Evolutionary conservation across 2,113 vertebrate species (phyloP).

Genomic region (Rutilus rutilus): DNA sequence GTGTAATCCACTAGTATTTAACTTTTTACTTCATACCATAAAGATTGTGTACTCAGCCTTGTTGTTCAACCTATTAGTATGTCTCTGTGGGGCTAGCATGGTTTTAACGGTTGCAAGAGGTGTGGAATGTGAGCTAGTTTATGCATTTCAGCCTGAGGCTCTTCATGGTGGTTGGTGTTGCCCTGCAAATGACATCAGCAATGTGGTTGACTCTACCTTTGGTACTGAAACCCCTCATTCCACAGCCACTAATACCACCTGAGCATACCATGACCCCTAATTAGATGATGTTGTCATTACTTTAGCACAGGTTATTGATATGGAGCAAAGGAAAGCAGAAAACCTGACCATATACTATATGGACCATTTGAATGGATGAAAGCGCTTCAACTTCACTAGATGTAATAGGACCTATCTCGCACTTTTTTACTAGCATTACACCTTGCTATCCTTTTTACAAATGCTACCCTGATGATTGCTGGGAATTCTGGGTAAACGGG

Average conservation of each 20-base stretch:
- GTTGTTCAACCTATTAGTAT: background rate
- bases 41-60: background rate
- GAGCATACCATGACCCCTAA: constrained; percentile 48
- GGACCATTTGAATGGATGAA: constrained; percentile 72
- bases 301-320: constrained; percentile 74
- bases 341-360: constrained; percentile 73
- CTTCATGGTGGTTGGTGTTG: background rate
- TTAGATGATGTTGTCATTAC: constrained; percentile 71
- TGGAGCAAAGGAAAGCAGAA: constrained; percentile 66
- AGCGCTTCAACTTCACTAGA: constrained; percentile 62
- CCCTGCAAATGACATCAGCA: constrained; percentile 11
- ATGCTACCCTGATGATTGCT: constrained; percentile 49
- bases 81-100: background rate
- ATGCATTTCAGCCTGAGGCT: background rate
- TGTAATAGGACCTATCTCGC: constrained; percentile 69
- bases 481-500: constrained; percentile 64
- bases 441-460: constrained; percentile 58
- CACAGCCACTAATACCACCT: constrained; percentile 47
- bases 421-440: constrained; percentile 3
- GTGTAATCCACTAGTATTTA: background rate
- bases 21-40: background rate
- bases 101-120: background rate
- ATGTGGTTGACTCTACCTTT: background rate
- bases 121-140: constrained; percentile 10
- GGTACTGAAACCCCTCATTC: background rate